Evolutionary conservation across 2,888 invertebrate genomes (phyloP).

Genomic region (Artemia sp.): DNA sequence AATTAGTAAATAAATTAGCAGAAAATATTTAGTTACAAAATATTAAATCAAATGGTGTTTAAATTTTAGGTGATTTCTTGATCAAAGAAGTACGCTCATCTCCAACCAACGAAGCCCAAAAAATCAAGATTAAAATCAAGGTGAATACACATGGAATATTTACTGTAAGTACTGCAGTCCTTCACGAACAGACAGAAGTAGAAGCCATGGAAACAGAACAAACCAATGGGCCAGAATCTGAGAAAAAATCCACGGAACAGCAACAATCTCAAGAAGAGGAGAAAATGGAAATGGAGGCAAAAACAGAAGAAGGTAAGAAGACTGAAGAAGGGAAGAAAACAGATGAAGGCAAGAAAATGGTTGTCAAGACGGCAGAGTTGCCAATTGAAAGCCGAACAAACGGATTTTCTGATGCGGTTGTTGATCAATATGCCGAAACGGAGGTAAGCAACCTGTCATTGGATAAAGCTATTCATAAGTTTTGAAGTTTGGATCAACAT

Average conservation of each 20-base stretch:
- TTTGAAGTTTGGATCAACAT: background rate
- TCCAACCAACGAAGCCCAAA: constrained; percentile 73
- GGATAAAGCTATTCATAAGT: constrained; percentile 23
- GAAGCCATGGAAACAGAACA: constrained; percentile 22
- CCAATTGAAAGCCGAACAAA: constrained; percentile 59
- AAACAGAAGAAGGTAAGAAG: constrained; percentile 22
- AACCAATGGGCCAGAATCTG: constrained; percentile 23
- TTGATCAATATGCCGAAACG: constrained; percentile 56
- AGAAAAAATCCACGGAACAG: constrained; percentile 23
- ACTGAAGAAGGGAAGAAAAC: constrained; percentile 26
- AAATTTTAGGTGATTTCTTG: constrained; percentile 46
- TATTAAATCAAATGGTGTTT: too few relatives aligned
- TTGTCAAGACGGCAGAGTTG: constrained; percentile 61
- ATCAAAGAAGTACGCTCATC: constrained; percentile 69
- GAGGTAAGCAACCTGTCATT: constrained; percentile 41
- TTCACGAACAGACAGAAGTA: constrained; percentile 30
- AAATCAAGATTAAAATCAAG: constrained; percentile 87
- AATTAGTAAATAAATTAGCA: too few relatives aligned
- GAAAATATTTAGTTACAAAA: background rate
- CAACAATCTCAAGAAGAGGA: constrained; percentile 39
- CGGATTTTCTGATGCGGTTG: constrained; percentile 50
- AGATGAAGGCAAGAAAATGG: constrained; percentile 37
- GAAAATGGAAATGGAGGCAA: constrained; percentile 9
- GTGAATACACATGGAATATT: constrained; percentile 87
- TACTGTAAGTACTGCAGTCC: constrained; percentile 63